Evolutionary conservation across 1,140 invertebrate species (phyloP).

Genomic region (Drosophila grimshawi): DNA sequence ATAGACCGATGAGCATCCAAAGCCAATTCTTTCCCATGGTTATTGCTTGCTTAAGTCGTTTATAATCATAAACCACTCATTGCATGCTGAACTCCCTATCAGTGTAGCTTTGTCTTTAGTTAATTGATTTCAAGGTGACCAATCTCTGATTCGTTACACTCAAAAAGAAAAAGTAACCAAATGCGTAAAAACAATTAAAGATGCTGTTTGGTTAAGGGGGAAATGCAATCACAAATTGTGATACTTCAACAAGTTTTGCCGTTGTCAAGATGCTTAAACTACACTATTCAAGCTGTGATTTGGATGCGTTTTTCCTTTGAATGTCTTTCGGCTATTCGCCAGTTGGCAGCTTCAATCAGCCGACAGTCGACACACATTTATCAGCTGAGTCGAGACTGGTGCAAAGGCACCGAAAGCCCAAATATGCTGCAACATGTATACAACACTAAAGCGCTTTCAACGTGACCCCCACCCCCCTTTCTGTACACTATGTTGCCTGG

Average conservation of each 20-base stretch:
- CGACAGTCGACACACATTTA: slow-evolving; percentile 55
- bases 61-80: too few species aligned
- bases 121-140: too few species aligned
- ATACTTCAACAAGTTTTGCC: slow-evolving; percentile 19
- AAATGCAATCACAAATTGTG: slow-evolving; percentile 34
- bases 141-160: too few species aligned
- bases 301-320: slow-evolving; percentile 10
- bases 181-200: neutral
- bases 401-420: neutral
- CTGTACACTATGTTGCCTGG: neutral
- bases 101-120: too few species aligned
- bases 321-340: slow-evolving; percentile 24
- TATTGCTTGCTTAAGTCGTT: too few species aligned
- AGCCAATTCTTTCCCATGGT: too few species aligned
- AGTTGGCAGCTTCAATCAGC: slow-evolving; percentile 51
- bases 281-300: slow-evolving; percentile 41
- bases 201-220: neutral
- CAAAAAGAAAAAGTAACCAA: neutral
- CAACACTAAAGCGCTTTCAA: slow-evolving; percentile 41
- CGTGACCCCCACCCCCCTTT: neutral
- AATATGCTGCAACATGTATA: slow-evolving; percentile 49
- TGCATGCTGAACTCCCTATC: too few species aligned
- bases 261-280: slow-evolving; percentile 8
- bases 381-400: slow-evolving; percentile 12
- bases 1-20: too few species aligned